Conservation (phyloP, 2,888 invertebrate genomes). For the Sphinx pinastri region DNA sequence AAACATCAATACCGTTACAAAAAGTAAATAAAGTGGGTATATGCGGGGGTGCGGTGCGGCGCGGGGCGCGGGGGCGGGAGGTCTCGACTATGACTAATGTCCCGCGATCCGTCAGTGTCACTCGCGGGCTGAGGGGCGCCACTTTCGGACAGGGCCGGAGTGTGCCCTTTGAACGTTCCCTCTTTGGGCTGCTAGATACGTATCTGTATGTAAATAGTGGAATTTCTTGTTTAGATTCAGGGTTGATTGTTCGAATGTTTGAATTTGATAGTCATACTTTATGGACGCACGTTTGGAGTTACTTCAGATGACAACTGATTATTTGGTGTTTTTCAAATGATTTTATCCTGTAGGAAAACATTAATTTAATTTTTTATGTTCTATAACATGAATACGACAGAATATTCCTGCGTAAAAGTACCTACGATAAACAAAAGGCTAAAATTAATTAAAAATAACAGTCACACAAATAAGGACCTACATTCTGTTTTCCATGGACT, state of each 20-base stretch:
- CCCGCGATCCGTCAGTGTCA: constrained; percentile 88
- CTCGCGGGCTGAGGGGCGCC: constrained; percentile 74
- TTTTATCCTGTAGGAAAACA: not conserved
- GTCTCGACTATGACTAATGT: constrained; percentile 88
- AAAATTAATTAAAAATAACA: not conserved
- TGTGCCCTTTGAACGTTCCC: constrained; percentile 79
- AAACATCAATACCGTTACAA: constrained; percentile 84
- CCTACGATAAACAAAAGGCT: too few species aligned
- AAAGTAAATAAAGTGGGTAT: constrained; percentile 83
- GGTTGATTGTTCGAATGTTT: constrained; percentile 31
- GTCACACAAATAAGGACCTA: not conserved
- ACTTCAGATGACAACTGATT: not conserved
- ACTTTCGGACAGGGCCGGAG: constrained; percentile 75
- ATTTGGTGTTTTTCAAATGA: not conserved
- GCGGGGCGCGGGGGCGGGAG: constrained; percentile 67
- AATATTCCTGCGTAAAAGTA: too few species aligned
- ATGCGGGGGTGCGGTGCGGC: constrained; percentile 74
- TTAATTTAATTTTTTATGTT: not conserved
- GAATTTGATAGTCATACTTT: constrained; percentile 10
- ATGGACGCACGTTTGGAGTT: not conserved
- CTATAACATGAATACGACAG: too few species aligned
- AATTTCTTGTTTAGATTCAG: constrained; percentile 51
- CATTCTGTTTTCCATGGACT: too few species aligned
- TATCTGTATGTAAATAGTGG: constrained; percentile 76
- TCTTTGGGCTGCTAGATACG: constrained; percentile 67